Evolutionary conservation across 2,888 invertebrate genomes (phyloP).

Genomic region (Lagria hirta): DNA sequence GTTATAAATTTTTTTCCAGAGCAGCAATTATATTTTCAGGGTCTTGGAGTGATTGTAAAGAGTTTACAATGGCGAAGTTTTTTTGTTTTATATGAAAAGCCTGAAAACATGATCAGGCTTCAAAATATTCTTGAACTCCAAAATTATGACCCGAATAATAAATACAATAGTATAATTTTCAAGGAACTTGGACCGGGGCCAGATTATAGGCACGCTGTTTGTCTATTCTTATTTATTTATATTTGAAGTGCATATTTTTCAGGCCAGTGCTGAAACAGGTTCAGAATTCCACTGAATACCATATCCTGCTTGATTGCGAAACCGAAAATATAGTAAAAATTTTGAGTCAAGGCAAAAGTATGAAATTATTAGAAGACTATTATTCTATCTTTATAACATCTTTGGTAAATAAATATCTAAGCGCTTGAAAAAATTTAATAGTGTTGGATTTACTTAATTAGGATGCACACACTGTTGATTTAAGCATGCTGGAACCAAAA

Average conservation of each 20-base stretch:
- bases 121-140: constrained; percentile 73
- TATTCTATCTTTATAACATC: constrained; percentile 69
- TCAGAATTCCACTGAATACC: constrained; percentile 68
- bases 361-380: constrained; percentile 73
- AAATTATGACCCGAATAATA: constrained; percentile 28
- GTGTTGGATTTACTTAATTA: constrained; percentile 33
- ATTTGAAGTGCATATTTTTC: no score
- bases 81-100: constrained; percentile 75
- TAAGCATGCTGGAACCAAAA: constrained; percentile 61
- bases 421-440: neutral
- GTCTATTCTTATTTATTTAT: no score
- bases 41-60: constrained; percentile 66
- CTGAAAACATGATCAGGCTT: constrained; percentile 72
- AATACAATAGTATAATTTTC: constrained; percentile 36
- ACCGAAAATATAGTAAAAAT: constrained; percentile 61
- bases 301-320: constrained; percentile 76
- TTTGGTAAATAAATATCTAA: constrained; percentile 55
- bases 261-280: constrained; percentile 74
- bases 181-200: constrained; percentile 14
- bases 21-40: constrained; percentile 63
- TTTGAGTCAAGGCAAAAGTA: constrained; percentile 71
- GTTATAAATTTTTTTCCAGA: constrained; percentile 41
- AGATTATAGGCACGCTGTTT: constrained; percentile 11
- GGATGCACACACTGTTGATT: constrained; percentile 67
- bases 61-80: constrained; percentile 75